Base-by-base conservation (phyloP, 2,888 invertebrate genomes). In the Drosophila meridiana region DNA sequence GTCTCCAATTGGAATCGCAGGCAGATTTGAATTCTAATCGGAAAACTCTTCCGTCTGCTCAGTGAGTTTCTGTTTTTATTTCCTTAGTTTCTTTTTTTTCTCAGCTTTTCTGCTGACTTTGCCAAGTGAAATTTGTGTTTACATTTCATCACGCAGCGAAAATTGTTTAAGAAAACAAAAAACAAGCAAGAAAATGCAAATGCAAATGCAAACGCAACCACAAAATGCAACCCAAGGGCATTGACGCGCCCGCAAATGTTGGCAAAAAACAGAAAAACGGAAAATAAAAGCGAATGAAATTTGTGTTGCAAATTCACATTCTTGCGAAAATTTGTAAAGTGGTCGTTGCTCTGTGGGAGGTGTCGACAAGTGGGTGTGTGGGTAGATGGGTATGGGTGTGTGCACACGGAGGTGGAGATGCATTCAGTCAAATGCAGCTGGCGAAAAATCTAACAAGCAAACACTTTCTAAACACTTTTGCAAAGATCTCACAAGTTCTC, bases 61-160 rank as follows among this genome's bases (percentile, higher is more conserved):
- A 9, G 45, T 34, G 11, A 20, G 30, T 47, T 6, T 45, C 0
- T 0, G n/a, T 32, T 38, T 34, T n/a, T 3, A 6, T 56, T 42
- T 56, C 30, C 40, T 42, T 6, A 38, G 38, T 56, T 56, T 56
- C 40, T 20, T 56, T 56, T 42, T 11, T 28, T 40, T 9, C 7
- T 34, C 8, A 38, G 48, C 2, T 13, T 7, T n/a, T 47, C 1
- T 40, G 61, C 61, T 61, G 40, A 50, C 34, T 28, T 40, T 30
- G 71, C 50, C 78, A 76, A 45, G 61, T 69, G 62, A 61, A 78
- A 78, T 67, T 53, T 3, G 40, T 64, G 63, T 76, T 63, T 66
- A 36, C 67, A 70, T 79, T 79, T 79, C 68, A 70, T 64, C 76
- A 78, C 69, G 65, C 66, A 62, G 69, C 47, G 62, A 38, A 59